These are phyloP conservation scores for Serripes groenlandicus DNA, from an alignment of 2,888 invertebrate genomes.

Conservation along the genomic window DNA sequence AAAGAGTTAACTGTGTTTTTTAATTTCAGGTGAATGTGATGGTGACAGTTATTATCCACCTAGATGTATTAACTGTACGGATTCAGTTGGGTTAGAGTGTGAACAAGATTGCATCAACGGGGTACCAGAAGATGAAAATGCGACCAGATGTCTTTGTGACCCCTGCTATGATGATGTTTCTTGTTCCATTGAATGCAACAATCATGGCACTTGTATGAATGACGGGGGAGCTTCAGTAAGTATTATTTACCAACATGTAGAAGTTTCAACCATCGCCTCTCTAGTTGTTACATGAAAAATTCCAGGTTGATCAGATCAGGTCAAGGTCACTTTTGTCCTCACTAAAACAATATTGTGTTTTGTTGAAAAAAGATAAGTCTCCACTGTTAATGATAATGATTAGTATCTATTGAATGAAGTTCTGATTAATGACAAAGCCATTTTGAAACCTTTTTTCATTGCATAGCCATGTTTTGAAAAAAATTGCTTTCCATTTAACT, in stretches of 20 bases:
- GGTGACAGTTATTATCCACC: slow-evolving; percentile 64
- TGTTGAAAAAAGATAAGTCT: background rate
- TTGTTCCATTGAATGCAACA: slow-evolving; percentile 73
- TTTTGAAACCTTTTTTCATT: too few relatives aligned
- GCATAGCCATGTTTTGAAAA: too few relatives aligned
- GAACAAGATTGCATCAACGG: slow-evolving; percentile 77
- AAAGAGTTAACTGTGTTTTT: background rate
- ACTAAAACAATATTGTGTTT: background rate
- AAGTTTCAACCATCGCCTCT: too few relatives aligned
- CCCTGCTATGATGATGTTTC: slow-evolving; percentile 73
- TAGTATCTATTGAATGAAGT: too few relatives aligned
- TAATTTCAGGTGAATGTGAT: slow-evolving; percentile 72
- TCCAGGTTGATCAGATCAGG: too few relatives aligned
- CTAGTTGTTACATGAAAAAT: too few relatives aligned
- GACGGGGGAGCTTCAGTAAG: slow-evolving; percentile 48
- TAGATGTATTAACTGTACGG: slow-evolving; percentile 72
- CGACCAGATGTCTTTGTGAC: slow-evolving; percentile 71
- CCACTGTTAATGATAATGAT: too few relatives aligned
- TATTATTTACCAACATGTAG: background rate
- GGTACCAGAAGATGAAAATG: slow-evolving; percentile 65
- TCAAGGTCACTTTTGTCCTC: too few relatives aligned
- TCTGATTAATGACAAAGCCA: too few relatives aligned
- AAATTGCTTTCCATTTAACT: too few relatives aligned
- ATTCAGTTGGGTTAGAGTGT: slow-evolving; percentile 76
- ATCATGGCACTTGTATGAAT: slow-evolving; percentile 65